Base-by-base conservation (phyloP, 2,113 vertebrate species). In the Eudyptes chrysolophus region DNA sequence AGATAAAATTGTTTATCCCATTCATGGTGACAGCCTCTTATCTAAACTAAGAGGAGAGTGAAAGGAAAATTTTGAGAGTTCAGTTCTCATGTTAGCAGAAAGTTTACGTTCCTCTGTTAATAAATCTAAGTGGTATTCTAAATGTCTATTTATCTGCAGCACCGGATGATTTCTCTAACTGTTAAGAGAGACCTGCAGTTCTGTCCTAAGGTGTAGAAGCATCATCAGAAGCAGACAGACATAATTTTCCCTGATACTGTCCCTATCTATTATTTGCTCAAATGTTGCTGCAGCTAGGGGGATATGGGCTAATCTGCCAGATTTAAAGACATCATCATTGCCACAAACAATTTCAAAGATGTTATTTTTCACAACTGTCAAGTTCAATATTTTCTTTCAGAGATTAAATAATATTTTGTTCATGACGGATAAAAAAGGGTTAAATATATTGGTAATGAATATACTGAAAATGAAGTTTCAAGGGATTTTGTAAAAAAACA, bases 351-450 rank as follows among this genome's bases (percentile, higher is more conserved):
- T 88, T 91, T 77, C 42, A 80, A 76, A 84, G 29, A 54, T 49
- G 11, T 3, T 25, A 38, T 55, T 66, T 90, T 81, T 72, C 42
- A 34, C 44, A 83, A 16, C 5, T 76, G 17, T 44, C 34, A 89
- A 72, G 5, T 34, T 72, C 19, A 42, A 46, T 48, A 71, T 29
- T 70, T 82, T 94, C 13, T 16, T 85, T 84, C 52, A 54, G 27
- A 71, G 20, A 78, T 52, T 48, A 93, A 89, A 82, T 49, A 80
- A 62, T 80, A 57, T 29, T 82, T 88, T 64, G 10, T 24, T 93
- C 29, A 54, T 38, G 16, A 20, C n/a, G 5, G 3, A 78, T 38
- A 8, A 81, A 84, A 61, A 74, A 74, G 64, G 66, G 2, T 34
- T 27, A 76, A 46, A 30, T 34, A n/a, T 55, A n/a, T 48, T n/a